phyloP scores from a whole-genome alignment of 53 echinoderm and acorn worm species.

The Temnopleurus reevesii region DNA sequence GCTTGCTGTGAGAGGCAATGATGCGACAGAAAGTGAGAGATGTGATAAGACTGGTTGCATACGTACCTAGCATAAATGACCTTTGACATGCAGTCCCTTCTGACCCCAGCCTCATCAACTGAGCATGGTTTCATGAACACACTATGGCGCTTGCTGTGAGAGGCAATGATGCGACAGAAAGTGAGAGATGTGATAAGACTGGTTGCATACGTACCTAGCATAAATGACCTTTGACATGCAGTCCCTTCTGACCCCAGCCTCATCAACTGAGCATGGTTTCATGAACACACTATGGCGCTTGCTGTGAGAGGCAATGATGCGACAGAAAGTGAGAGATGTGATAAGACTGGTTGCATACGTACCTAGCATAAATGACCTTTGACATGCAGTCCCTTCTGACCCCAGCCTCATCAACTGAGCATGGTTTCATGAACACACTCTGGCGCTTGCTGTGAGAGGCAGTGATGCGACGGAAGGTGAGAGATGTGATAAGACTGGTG shows the following conservation, averaged over 20 bases:
- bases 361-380: constrained; percentile 90
- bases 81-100: too few species aligned
- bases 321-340: constrained; percentile 66
- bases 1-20: too few species aligned
- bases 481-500: constrained; percentile 64
- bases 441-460: constrained; percentile 84
- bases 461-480: constrained; percentile 74
- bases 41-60: too few species aligned
- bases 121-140: too few species aligned
- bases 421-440: constrained; percentile 93
- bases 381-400: constrained; percentile 86
- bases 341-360: constrained; percentile 65
- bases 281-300: constrained; percentile 92
- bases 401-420: constrained; percentile 75
- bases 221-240: constrained; percentile 88
- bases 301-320: constrained; percentile 81
- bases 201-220: too few species aligned
- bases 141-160: too few species aligned
- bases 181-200: too few species aligned
- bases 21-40: too few species aligned
- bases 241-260: constrained; percentile 80
- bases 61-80: too few species aligned
- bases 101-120: too few species aligned
- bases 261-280: constrained; percentile 83
- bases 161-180: too few species aligned